Evolutionary conservation across 2,113 vertebrate genomes (phyloP).

Genomic region (Thomomys bottae): DNA sequence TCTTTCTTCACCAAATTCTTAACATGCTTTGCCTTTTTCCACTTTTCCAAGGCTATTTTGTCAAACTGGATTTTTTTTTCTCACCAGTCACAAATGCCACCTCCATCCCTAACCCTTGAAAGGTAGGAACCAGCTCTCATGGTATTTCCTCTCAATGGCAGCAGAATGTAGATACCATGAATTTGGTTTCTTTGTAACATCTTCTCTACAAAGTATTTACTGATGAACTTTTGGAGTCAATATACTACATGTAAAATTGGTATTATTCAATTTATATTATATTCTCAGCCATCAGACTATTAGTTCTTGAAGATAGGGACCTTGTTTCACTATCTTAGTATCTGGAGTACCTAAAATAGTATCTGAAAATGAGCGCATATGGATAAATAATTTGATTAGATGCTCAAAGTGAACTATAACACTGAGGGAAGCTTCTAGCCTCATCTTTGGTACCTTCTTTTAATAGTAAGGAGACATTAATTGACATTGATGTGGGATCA

Average conservation of each 20-base stretch:
- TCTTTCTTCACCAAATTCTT: constrained; percentile 19
- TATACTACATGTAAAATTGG: neutral
- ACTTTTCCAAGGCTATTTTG: neutral
- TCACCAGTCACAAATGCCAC: neutral
- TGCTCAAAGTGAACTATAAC: neutral
- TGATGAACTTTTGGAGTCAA: constrained; percentile 46
- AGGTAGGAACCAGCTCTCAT: neutral
- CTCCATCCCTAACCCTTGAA: neutral
- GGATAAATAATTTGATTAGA: constrained; percentile 16
- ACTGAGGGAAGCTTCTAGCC: neutral
- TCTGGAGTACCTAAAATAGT: neutral
- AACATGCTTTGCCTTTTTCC: neutral
- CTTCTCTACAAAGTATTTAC: constrained; percentile 13
- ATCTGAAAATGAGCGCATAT: neutral
- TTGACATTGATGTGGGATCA: neutral
- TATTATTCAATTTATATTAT: constrained; percentile 42
- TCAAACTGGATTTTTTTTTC: too few species aligned
- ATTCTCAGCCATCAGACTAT: neutral
- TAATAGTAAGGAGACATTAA: constrained; percentile 16
- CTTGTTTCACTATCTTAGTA: neutral
- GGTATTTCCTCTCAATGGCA: neutral
- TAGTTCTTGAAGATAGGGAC: neutral
- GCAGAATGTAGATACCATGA: neutral
- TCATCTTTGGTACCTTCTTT: neutral
- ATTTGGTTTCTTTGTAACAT: constrained; percentile 37